Evolutionary conservation across 1,140 invertebrate genomes (phyloP).

Genomic region (Procambarus clarkii): DNA sequence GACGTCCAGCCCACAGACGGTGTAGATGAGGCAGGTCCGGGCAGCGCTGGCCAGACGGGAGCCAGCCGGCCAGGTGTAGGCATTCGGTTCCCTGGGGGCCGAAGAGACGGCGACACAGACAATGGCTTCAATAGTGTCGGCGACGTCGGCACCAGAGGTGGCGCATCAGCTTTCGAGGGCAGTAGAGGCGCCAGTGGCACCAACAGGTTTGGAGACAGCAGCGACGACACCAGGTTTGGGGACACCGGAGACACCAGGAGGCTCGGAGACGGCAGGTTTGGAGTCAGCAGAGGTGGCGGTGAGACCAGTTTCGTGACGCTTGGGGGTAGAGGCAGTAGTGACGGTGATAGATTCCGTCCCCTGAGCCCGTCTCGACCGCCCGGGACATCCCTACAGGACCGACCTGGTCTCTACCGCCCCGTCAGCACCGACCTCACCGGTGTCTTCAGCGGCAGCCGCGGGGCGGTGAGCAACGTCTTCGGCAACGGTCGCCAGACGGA

Average conservation of each 20-base stretch:
- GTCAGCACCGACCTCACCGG: slow-evolving; percentile 22
- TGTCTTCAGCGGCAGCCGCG: neutral
- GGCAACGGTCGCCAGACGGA: neutral
- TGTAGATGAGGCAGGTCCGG: slow-evolving; percentile 3
- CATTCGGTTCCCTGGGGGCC: neutral
- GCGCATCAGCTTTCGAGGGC: neutral
- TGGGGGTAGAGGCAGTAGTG: neutral
- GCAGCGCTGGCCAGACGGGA: slow-evolving; percentile 20
- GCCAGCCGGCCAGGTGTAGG: neutral
- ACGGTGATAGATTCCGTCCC: slow-evolving; percentile 30
- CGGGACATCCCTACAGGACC: slow-evolving; percentile 8
- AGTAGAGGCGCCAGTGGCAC: slow-evolving; percentile 5
- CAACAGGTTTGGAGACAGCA: slow-evolving; percentile 15
- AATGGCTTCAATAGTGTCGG: slow-evolving; percentile 11
- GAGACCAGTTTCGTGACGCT: neutral
- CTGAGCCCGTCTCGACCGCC: neutral
- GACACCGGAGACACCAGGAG: neutral
- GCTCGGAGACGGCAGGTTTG: neutral
- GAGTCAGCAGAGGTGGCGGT: neutral
- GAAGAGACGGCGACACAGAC: neutral
- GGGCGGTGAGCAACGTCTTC: neutral
- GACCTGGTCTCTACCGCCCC: slow-evolving; percentile 28
- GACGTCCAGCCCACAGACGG: neutral
- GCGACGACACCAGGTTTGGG: neutral
- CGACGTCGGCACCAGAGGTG: neutral